These are phyloP conservation scores for Acronicta psi DNA, from an alignment of 2,888 invertebrate species.

Conservation along the genomic window DNA sequence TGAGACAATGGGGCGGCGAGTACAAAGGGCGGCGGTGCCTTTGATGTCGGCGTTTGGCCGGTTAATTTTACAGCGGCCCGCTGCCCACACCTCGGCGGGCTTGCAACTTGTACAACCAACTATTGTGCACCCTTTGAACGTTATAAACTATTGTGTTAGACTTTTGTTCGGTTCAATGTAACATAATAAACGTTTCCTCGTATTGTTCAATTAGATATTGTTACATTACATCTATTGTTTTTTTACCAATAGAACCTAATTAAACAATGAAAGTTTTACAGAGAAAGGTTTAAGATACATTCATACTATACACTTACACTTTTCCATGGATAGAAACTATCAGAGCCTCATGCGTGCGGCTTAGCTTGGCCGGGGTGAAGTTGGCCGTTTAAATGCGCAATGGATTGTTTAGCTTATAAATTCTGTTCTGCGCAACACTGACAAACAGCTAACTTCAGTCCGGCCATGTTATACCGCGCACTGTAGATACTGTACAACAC, in stretches of 20 bases:
- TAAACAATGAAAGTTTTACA: not conserved
- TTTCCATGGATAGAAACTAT: too few relatives aligned
- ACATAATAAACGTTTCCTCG: constrained; percentile 12
- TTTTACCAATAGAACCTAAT: constrained; percentile 16
- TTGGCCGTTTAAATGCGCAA: too few relatives aligned
- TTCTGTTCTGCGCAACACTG: too few relatives aligned
- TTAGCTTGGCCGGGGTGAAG: too few relatives aligned
- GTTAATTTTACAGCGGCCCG: constrained; percentile 79
- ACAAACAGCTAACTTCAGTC: too few relatives aligned
- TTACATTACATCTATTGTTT: constrained; percentile 21
- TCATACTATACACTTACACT: too few relatives aligned
- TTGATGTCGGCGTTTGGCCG: constrained; percentile 74
- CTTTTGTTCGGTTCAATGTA: constrained; percentile 17
- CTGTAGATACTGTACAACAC: too few relatives aligned
- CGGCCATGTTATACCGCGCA: too few relatives aligned
- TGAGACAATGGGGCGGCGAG: constrained; percentile 83
- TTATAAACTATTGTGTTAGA: constrained; percentile 34
- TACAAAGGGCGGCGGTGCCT: constrained; percentile 78
- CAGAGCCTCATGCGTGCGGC: too few relatives aligned
- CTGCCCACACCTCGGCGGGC: constrained; percentile 57
- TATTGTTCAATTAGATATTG: constrained; percentile 33
- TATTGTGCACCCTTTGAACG: constrained; percentile 56
- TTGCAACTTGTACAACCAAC: constrained; percentile 43
- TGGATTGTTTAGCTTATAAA: too few relatives aligned
- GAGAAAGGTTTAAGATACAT: not conserved